Conservation (phyloP, 1,140 invertebrate genomes). For the Ephestia elutella region DNA sequence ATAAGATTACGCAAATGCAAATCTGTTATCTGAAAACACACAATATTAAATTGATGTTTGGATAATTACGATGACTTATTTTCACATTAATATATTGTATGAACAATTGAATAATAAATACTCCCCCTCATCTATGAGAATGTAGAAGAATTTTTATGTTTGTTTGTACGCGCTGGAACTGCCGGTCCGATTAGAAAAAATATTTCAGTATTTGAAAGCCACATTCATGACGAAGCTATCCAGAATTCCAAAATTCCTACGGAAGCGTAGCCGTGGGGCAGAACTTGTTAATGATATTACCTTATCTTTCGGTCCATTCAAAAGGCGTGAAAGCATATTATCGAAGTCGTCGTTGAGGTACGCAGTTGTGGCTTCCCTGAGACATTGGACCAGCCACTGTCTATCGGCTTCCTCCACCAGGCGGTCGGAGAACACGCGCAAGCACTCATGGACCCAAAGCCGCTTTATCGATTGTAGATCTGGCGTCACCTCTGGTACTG, state of each 20-base stretch:
- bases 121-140: too few species aligned
- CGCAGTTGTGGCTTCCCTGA: constrained; percentile 46
- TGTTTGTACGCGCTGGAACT: too few species aligned
- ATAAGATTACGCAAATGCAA: constrained; percentile 89
- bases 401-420: constrained; percentile 88
- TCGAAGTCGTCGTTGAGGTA: constrained; percentile 76
- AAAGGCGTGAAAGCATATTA: constrained; percentile 61
- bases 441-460: constrained; percentile 95
- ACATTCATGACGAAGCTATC: too few species aligned
- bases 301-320: constrained; percentile 39
- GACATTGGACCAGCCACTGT: constrained; percentile 85
- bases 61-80: too few species aligned
- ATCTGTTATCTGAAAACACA: constrained; percentile 78
- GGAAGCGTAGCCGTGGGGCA: too few species aligned
- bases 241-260: too few species aligned
- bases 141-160: too few species aligned
- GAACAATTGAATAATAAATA: too few species aligned
- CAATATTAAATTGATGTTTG: neutral
- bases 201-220: too few species aligned
- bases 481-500: constrained; percentile 93
- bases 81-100: too few species aligned
- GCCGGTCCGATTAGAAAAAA: too few species aligned
- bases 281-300: too few species aligned
- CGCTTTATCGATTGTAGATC: constrained; percentile 91
- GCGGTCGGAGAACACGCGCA: constrained; percentile 95